Evolutionary conservation across 1,140 invertebrate genomes (phyloP).

Genomic region (Lasaia peninsularis): DNA sequence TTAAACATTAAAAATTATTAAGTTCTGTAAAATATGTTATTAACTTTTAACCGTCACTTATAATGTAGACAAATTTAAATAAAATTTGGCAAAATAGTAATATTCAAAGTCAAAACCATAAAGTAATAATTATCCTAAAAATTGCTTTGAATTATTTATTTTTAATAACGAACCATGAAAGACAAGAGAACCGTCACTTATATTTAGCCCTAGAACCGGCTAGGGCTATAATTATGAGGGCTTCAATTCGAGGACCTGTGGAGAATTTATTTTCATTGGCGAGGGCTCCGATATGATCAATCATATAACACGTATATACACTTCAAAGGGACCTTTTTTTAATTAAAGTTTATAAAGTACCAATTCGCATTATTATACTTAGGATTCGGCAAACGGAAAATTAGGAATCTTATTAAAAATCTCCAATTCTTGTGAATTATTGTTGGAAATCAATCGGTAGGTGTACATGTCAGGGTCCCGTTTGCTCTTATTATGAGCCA

Average conservation of each 20-base stretch:
- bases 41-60: background rate
- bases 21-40: background rate
- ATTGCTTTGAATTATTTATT: background rate
- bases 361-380: no score
- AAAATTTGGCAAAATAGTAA: background rate
- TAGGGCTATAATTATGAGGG: conserved; percentile 11
- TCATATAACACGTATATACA: no score
- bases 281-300: background rate
- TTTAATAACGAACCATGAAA: background rate
- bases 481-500: background rate
- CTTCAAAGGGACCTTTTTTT: no score
- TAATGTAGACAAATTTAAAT: background rate
- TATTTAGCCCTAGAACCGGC: conserved; percentile 24
- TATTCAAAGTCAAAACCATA: background rate
- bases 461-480: background rate
- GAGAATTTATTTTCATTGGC: background rate
- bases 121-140: background rate
- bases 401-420: background rate
- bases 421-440: background rate
- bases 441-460: no score
- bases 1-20: background rate
- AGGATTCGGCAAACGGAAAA: no score
- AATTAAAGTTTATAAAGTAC: no score
- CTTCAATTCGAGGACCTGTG: background rate
- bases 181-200: background rate